phyloP scores from a whole-genome alignment of 2,888 invertebrate genomes.

The Dicyrtomina minuta region DNA sequence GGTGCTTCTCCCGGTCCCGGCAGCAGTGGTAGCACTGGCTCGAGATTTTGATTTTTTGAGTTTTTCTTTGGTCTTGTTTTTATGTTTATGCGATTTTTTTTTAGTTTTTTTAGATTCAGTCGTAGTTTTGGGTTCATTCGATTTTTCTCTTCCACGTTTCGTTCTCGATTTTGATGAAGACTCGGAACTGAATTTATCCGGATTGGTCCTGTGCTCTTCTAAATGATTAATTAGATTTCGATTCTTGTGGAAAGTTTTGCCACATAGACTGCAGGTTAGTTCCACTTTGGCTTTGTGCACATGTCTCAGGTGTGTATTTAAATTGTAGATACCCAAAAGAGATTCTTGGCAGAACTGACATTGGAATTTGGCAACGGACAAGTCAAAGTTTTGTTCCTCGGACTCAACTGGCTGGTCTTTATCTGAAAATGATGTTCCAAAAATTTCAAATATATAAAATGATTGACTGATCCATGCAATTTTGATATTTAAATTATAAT shows the following conservation, averaged over 20 bases:
- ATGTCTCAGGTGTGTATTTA: background rate
- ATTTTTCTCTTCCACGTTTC: background rate
- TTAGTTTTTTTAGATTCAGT: background rate
- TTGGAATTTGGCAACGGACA: slow-evolving; percentile 82
- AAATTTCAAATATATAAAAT: no score
- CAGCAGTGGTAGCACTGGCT: no score
- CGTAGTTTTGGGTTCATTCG: background rate
- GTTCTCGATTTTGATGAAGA: background rate
- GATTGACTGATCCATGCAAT: no score
- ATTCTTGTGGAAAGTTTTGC: background rate
- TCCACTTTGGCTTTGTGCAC: background rate
- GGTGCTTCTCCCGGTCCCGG: no score
- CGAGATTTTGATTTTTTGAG: no score
- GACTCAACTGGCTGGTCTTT: no score
- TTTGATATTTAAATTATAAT: no score
- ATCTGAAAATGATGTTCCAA: no score
- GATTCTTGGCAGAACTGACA: background rate
- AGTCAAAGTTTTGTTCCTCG: slow-evolving; percentile 76
- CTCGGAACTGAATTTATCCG: background rate
- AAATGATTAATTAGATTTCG: background rate
- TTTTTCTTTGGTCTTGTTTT: no score
- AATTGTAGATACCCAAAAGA: background rate
- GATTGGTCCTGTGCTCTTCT: background rate
- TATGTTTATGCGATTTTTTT: background rate
- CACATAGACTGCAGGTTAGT: background rate